Conservation (phyloP, 1,140 invertebrate genomes). For the Melitaea cinxia region DNA sequence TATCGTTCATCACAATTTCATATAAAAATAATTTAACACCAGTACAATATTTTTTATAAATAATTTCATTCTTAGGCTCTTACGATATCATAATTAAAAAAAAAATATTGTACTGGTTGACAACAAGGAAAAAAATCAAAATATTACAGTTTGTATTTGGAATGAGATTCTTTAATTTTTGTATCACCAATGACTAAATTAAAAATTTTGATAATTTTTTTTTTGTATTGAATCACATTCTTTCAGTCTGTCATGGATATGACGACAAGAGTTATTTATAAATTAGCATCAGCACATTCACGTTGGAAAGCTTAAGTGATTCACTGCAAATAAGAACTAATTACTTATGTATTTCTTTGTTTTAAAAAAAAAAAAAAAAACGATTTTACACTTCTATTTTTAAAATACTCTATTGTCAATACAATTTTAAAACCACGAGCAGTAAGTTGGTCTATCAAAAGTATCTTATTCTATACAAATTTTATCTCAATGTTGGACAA, state of each 20-base stretch:
- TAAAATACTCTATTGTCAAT: no score
- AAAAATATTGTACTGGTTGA: slow-evolving; percentile 13
- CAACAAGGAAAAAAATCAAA: slow-evolving; percentile 5
- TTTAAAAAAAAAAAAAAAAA: no score
- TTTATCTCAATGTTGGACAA: no score
- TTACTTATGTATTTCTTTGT: no score
- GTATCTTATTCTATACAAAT: no score
- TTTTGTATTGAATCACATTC: slow-evolving; percentile 18
- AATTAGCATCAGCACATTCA: neutral
- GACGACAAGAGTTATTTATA: slow-evolving; percentile 7
- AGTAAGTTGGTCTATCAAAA: no score
- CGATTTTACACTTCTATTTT: no score
- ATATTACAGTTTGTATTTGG: slow-evolving; percentile 17
- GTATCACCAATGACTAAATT: slow-evolving; percentile 5
- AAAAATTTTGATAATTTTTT: neutral
- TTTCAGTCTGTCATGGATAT: slow-evolving; percentile 21
- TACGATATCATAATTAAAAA: neutral
- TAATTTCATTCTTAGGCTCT: slow-evolving; percentile 3
- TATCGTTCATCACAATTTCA: slow-evolving; percentile 23
- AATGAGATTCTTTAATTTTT: slow-evolving; percentile 19
- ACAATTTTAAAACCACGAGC: no score
- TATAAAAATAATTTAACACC: slow-evolving; percentile 12
- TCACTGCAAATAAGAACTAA: slow-evolving; percentile 17
- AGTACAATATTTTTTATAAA: neutral
- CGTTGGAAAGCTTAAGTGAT: slow-evolving; percentile 4